A percentile compares a stretch with the other conserved stretches of the same genome.
Conservation (phyloP, 2,797 vertebrate species). For the Gallirallus australis region DNA sequence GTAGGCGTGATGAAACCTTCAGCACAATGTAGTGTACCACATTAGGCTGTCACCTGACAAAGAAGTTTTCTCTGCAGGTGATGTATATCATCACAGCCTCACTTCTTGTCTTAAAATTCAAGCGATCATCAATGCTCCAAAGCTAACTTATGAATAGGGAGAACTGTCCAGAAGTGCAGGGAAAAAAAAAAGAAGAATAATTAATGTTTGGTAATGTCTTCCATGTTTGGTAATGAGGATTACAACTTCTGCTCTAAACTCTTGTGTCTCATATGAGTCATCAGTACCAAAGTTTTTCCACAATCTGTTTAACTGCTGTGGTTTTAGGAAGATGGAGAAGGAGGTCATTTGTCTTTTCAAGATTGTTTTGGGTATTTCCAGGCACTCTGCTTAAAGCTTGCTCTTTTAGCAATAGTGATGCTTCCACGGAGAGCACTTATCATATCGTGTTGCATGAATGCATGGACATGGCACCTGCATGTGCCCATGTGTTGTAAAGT, state of each 20-base stretch:
- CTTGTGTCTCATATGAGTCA: not conserved
- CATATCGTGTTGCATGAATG: not conserved
- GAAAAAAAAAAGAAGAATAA: not conserved
- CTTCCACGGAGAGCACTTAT: not conserved
- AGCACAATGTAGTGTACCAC: not conserved
- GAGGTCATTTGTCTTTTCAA: slow-evolving; percentile 18
- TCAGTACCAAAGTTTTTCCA: not conserved
- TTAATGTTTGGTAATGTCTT: not conserved
- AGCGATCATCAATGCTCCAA: not conserved
- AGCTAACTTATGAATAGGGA: not conserved
- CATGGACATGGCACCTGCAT: not conserved
- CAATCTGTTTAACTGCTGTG: not conserved
- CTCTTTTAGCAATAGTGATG: slow-evolving; percentile 33
- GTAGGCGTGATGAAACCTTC: slow-evolving; percentile 1
- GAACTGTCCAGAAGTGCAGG: not conserved
- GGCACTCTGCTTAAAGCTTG: not conserved
- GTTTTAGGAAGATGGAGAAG: not conserved
- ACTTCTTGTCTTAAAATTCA: not conserved
- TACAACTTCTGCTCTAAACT: not conserved
- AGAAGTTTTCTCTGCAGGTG: not conserved
- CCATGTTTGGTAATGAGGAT: not conserved
- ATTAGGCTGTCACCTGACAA: not conserved
- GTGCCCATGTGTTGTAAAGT: not conserved
- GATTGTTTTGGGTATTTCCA: not conserved
- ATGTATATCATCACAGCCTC: not conserved